Evolutionary conservation across 2,888 invertebrate genomes (phyloP).

Genomic region (Ophion ellenae): DNA sequence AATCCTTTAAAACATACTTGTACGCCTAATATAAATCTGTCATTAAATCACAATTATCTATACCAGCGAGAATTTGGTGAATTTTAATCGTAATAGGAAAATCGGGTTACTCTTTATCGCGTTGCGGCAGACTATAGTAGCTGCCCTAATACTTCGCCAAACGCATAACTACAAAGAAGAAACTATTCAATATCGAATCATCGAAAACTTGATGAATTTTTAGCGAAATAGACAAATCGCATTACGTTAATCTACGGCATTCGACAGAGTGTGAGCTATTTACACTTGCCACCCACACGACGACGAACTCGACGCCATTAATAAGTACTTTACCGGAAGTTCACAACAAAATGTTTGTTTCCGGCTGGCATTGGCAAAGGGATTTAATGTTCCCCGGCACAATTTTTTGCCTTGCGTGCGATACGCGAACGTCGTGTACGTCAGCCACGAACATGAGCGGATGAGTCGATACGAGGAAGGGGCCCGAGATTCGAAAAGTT

Average conservation of each 20-base stretch:
- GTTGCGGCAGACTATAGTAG: no score
- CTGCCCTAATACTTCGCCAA: no score
- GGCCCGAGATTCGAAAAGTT: constrained; percentile 25
- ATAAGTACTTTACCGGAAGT: constrained; percentile 6
- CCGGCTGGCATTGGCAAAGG: constrained; percentile 14
- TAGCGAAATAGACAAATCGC: background rate
- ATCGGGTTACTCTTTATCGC: no score
- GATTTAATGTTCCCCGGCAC: background rate
- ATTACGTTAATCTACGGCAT: background rate
- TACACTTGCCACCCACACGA: background rate
- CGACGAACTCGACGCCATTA: background rate
- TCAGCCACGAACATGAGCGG: background rate
- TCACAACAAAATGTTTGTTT: constrained; percentile 4
- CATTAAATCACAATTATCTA: no score
- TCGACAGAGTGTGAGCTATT: background rate
- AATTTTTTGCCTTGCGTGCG: constrained; percentile 6
- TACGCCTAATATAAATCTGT: no score
- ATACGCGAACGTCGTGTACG: background rate
- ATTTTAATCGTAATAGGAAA: no score
- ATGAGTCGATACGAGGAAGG: background rate
- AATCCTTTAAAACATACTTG: no score
- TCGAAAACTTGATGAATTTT: background rate
- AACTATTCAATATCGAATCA: no score
- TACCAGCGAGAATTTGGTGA: no score
- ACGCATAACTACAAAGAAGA: no score